Evolutionary conservation across 1,140 invertebrate species (phyloP), one percentile per base, ranked within the genome.

Genomic region (Drosophila kepulauana): DNA sequence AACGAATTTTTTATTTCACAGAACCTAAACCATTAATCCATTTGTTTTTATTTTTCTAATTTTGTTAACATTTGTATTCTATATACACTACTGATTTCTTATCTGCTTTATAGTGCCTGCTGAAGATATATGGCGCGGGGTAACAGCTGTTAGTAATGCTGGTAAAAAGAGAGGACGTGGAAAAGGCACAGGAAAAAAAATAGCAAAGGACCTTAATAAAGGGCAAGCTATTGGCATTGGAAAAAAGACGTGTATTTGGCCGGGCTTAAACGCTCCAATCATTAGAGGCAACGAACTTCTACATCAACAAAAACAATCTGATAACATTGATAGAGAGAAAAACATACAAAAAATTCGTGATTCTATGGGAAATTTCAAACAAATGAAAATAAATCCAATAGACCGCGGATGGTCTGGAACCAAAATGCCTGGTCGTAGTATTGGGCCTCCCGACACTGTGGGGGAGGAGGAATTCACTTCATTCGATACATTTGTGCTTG

Each of bases 71-170:
- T 20, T 7, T 13, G 25, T 49, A 58, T 5, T 46, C 57, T 33
- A 25, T 25, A 25, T 25, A 25, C 20, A 4, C 3, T 25, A 25
- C 20, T 25, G 20, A 25, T 54, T 62, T 41, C 45, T 1, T n/a
- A 38, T 38, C 8, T 38, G 0, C 10, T 45, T 78, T 79, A 57
- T 45, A 98, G 97, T 96, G 52, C 94, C 96, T 64, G 97, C 96
- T 15, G 95, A 97, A 15, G 93, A 96, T 52, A 93, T 99, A 81
- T 99, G 99, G 99, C 98, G 98, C 92, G 97, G 98, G 45, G 96
- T 99, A 1, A 97, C 96, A 3, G 96, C 96, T 84, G 98, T 99
- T 1, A 99, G 98, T 95, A 99, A 98, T 95, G 97, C 98, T 78
- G 99, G 99, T 71, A 96, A 94, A 82, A 98, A 98, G 92, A 95